Base-by-base conservation (phyloP, 2,888 invertebrate species). In the Andrena dorsata region DNA sequence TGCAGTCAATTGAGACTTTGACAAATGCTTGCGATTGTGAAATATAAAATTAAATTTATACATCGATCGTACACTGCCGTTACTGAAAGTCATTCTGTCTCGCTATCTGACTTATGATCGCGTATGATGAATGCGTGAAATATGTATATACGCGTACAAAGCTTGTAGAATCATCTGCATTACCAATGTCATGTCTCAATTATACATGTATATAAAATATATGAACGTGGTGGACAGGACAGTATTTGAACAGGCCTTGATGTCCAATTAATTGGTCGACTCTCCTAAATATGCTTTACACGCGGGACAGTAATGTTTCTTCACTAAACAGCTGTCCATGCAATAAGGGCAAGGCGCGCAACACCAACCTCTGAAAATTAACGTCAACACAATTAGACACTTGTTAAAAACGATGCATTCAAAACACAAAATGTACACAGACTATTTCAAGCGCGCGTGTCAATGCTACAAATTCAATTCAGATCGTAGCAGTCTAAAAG, bases 321-420 rank as follows among this genome's bases (percentile, higher is more conserved):
- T 92, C 30, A 90, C 90, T 84, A 94, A 87, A 70, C 94, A 95
- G 28, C 92, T 92, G 82, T 95, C 94, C 76, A 93, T 92, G 76
- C 95, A 95, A 78, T 95, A 95, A 1, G 94, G 94, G 65, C 94
- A 93, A 20, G 93, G 94, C 20, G 91, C 94, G 82, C 94, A 95
- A 8, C 92, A 93, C 91, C 94, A 94, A 35, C 92, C 94, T 74
- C 95, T 95, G 89, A 4, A 89, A 91, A 65, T 10, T 60, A 49
- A 58, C 28, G 35, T 30, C 13, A 49, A 32, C 56, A 0, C 20
- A 63, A 32, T 73, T 53, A 49, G 10, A 26, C 35, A 6, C 41
- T 13, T 49, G 8, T 13, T 1, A 32, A 76, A 20, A 32, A 1
- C 28, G 4, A 16, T 30, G 6, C 16, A 28, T 5, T 58, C 16